These are phyloP conservation scores for Ctenomys sociabilis DNA, from an alignment of 2,113 vertebrate species.

Conservation along the genomic window DNA sequence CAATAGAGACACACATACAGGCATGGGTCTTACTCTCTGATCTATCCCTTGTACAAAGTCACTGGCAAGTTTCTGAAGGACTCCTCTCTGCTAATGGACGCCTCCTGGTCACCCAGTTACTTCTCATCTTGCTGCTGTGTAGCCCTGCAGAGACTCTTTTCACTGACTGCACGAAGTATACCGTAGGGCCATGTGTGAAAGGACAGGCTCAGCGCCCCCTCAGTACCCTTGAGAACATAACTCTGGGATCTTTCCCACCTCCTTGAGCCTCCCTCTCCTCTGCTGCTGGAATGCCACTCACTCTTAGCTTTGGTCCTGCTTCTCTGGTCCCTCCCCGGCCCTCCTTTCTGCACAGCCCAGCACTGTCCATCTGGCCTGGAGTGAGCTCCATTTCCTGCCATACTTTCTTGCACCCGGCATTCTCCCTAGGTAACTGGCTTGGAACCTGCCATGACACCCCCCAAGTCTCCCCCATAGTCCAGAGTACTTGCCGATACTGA, in stretches of 20 bases:
- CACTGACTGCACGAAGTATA: not conserved
- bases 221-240: too few relatives aligned
- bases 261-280: not conserved
- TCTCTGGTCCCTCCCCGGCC: not conserved
- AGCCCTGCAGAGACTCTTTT: not conserved
- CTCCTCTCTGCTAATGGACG: not conserved
- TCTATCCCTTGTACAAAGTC: not conserved
- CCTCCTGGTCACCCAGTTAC: not conserved
- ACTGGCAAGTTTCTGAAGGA: not conserved
- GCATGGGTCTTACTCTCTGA: not conserved
- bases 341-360: not conserved
- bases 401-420: not conserved
- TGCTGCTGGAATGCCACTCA: not conserved
- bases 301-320: not conserved
- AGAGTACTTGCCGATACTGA: not conserved
- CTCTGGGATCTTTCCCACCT: not conserved
- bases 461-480: not conserved
- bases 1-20: not conserved
- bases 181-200: not conserved
- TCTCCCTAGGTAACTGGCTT: not conserved
- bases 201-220: not conserved
- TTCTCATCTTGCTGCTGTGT: too few relatives aligned
- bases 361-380: not conserved
- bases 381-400: not conserved
- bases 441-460: not conserved